A percentile compares a stretch with the other conserved stretches of the same genome.
Evolutionary conservation across 2,797 vertebrate species (phyloP).

Genomic region (Lithobates sylvaticus): DNA sequence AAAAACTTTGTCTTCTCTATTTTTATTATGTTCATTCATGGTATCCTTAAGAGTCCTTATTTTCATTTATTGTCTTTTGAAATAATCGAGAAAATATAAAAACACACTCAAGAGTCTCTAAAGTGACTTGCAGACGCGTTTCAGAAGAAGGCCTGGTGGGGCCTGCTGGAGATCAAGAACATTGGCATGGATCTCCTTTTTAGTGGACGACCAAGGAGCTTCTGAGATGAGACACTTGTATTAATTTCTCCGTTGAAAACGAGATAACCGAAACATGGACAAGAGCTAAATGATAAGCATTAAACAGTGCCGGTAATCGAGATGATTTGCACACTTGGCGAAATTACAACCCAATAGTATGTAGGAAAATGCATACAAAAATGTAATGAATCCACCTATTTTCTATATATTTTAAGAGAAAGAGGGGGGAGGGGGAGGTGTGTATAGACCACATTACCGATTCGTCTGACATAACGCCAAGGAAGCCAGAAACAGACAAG

Average conservation of each 20-base stretch:
- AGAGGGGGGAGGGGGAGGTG: background rate
- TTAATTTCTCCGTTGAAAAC: background rate
- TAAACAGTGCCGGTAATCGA: constrained; percentile 9
- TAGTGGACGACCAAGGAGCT: background rate
- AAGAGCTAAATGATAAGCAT: background rate
- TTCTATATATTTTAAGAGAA: constrained; percentile 33
- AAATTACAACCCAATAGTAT: constrained; percentile 39
- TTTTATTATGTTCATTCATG: constrained; percentile 52
- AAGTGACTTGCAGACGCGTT: constrained; percentile 17
- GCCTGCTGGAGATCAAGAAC: constrained; percentile 7
- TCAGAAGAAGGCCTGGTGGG: constrained; percentile 13
- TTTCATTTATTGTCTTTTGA: constrained; percentile 51
- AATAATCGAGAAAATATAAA: constrained; percentile 6
- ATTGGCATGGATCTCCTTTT: constrained; percentile 5
- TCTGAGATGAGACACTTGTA: constrained; percentile 11
- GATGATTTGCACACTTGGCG: constrained; percentile 5
- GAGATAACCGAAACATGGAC: background rate
- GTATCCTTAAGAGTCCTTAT: constrained; percentile 38
- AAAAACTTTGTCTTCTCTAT: constrained; percentile 40
- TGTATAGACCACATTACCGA: constrained; percentile 41
- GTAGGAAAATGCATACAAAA: constrained; percentile 34
- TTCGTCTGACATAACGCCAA: constrained; percentile 3
- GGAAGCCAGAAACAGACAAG: background rate
- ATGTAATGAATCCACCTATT: constrained; percentile 28
- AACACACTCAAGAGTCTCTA: constrained; percentile 3